Evolutionary conservation across 1,140 invertebrate genomes (phyloP).

Genomic region (Nasonia giraulti): DNA sequence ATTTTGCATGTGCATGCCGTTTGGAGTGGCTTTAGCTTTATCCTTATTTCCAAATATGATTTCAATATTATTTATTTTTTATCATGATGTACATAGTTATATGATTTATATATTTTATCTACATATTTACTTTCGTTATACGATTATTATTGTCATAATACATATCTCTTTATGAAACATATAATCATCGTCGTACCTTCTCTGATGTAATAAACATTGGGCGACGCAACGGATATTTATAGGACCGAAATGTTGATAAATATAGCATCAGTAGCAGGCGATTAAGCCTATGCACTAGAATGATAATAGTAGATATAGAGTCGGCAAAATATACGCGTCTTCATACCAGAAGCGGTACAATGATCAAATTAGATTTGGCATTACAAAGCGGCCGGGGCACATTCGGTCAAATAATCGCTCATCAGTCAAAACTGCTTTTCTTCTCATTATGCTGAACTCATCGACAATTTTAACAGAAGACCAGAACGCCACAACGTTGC

Average conservation of each 20-base stretch:
- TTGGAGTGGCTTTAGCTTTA: constrained; percentile 38
- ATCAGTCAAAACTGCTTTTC: neutral
- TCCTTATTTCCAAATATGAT: constrained; percentile 3
- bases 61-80: constrained; percentile 20
- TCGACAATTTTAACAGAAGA: constrained; percentile 24
- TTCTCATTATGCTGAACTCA: constrained; percentile 7
- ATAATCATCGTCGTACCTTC: neutral
- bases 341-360: neutral
- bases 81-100: constrained; percentile 30
- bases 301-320: constrained; percentile 14
- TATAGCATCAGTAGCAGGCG: neutral
- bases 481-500: neutral
- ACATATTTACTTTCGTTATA: neutral
- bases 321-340: neutral
- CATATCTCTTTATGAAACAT: neutral
- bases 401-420: constrained; percentile 32
- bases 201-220: neutral
- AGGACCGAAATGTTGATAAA: neutral
- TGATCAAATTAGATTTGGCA: constrained; percentile 47
- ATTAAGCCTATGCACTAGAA: neutral
- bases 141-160: neutral
- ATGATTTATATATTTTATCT: neutral
- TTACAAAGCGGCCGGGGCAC: neutral
- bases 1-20: constrained; percentile 47
- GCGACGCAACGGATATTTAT: neutral